These are phyloP conservation scores for Martes martes DNA, from an alignment of 2,113 vertebrate genomes.

Conservation along the genomic window DNA sequence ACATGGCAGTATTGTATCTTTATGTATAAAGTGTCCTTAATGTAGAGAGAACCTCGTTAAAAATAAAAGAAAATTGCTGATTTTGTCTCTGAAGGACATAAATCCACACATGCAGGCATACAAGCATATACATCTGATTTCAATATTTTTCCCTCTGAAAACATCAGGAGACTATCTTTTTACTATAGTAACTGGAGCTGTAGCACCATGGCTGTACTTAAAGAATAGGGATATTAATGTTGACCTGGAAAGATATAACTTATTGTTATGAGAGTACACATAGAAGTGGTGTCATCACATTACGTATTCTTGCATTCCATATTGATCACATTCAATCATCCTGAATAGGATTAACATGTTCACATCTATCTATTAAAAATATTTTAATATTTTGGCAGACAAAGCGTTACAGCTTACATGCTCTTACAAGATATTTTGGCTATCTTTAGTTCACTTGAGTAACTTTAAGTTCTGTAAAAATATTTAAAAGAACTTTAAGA, in stretches of 20 bases:
- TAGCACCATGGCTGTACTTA: not conserved
- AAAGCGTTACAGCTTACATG: not conserved
- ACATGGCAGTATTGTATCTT: not conserved
- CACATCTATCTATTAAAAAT: conserved; percentile 24
- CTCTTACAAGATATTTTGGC: not conserved
- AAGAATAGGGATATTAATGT: not conserved
- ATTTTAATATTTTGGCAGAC: conserved; percentile 8
- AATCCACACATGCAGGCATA: not conserved
- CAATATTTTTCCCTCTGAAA: not conserved
- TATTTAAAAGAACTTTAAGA: conserved; percentile 44
- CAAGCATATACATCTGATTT: not conserved
- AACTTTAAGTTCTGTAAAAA: conserved; percentile 15
- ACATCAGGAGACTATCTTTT: not conserved
- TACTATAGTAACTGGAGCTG: not conserved
- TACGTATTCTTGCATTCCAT: not conserved
- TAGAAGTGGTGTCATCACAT: not conserved
- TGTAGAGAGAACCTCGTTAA: not conserved
- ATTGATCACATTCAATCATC: not conserved
- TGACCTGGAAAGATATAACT: not conserved
- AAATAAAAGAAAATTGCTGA: not conserved
- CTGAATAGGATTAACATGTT: not conserved
- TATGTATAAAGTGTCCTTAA: not conserved
- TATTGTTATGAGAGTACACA: not conserved
- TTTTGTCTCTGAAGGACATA: not conserved
- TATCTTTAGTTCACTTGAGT: conserved; percentile 43